Evolutionary conservation across 2,888 invertebrate genomes (phyloP), one percentile per base, ranked within the genome.

Genomic region (Xanthorhoe spadicearia): DNA sequence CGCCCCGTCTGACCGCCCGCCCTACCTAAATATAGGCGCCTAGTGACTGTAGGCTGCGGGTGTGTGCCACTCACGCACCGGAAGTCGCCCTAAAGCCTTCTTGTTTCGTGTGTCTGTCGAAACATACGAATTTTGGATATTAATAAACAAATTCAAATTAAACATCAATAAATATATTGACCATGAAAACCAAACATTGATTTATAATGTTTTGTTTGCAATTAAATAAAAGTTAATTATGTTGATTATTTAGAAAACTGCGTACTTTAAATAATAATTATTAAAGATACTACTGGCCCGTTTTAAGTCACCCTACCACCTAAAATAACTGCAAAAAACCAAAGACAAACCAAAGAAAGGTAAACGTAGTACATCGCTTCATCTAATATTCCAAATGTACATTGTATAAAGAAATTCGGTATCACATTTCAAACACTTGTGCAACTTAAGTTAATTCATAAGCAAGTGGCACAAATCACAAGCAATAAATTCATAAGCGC

Each of bases 31-130:
- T 74, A 75, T 74, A 74, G 71, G 77, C 68, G 43, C 54, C 52
- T 43, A 64, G 49, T 48, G 18, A 65, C 56, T 32, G 52, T 35
- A 35, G 32, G 28, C 18, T 54, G 52, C 19, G 71, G 59, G 64
- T 64, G 64, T 61, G 76, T 71, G 71, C 74, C 77, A 74, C 80
- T 78, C 84, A 84, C 84, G 83, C 86, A 83, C 81, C 82, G 85
- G 85, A 85, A 83, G 79, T 79, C 69, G 73, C 75, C 79, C 81
- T 75, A 77, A 79, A 79, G 78, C 82, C 82, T 81, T 81, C 80
- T 82, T 78, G 75, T 77, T 81, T 77, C 75, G 77, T 79, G 66
- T 79, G 64, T 66, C 64, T 78, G 61, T 64, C 55, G 53, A 56
- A 66, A 68, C 63, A 56, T 67, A 50, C 17, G 15, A 15, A 48